These are phyloP conservation scores for Litoditis marina DNA, from an alignment of 2,888 invertebrate genomes.

Conservation along the genomic window DNA sequence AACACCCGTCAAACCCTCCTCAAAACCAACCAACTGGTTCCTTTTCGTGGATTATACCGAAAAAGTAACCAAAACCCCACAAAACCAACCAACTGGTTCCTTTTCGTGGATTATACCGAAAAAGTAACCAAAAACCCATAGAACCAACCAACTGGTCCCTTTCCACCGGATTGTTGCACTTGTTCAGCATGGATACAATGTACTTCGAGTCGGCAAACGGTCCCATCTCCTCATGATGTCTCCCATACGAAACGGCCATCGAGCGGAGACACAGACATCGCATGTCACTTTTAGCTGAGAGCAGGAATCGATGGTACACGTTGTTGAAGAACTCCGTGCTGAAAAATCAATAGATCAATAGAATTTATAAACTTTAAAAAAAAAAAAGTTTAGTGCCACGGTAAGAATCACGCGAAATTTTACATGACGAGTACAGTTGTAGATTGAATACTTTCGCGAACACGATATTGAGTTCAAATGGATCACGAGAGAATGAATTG, in stretches of 20 bases:
- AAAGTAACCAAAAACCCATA: not conserved
- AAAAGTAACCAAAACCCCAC: not conserved
- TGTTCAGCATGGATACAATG: conserved; percentile 88
- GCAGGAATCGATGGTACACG: conserved; percentile 91
- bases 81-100: not conserved
- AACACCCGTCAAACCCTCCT: no score
- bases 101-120: not conserved
- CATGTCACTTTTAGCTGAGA: conserved; percentile 85
- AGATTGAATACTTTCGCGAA: no score
- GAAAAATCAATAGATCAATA: no score
- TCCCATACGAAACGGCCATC: conserved; percentile 85
- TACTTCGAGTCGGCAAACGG: conserved; percentile 93
- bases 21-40: no score
- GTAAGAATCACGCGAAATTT: no score
- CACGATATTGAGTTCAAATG: no score
- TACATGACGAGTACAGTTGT: no score
- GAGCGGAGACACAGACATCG: conserved; percentile 96
- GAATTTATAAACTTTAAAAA: no score
- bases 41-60: no score
- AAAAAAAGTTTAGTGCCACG: no score
- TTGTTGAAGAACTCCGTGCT: conserved; percentile 96
- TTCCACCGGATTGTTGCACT: conserved; percentile 81
- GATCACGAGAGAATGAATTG: no score
- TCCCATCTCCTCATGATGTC: conserved; percentile 92
- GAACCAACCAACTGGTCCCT: conserved; percentile 70